phyloP scores from a whole-genome alignment of 53 echinoderm and acorn worm species.

The Echinarachnius parma region DNA sequence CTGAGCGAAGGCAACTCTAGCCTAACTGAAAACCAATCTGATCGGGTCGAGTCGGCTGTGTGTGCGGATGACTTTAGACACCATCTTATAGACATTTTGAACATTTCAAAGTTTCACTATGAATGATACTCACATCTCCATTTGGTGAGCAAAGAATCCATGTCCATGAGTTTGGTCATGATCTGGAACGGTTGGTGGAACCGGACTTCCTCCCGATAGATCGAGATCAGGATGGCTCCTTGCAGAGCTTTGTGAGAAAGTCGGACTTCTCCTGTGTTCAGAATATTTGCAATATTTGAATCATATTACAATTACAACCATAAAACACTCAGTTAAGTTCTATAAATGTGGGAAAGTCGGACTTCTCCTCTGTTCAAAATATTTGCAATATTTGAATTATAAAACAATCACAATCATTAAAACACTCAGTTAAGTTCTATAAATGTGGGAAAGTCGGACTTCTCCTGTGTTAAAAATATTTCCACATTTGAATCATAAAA shows the following conservation, averaged over 20 bases:
- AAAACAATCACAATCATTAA: too few relatives aligned
- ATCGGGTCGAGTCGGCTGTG: too few relatives aligned
- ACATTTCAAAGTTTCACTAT: too few relatives aligned
- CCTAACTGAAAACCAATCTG: too few relatives aligned
- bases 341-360: constrained; percentile 81
- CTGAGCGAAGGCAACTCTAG: too few relatives aligned
- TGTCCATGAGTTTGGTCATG: constrained; percentile 81
- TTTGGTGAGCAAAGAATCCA: constrained; percentile 85
- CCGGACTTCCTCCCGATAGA: constrained; percentile 86
- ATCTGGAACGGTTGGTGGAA: constrained; percentile 95
- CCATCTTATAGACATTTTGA: too few relatives aligned
- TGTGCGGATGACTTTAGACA: too few relatives aligned
- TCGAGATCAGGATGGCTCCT: constrained; percentile 93
- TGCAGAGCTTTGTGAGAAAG: constrained; percentile 91
- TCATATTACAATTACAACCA: too few relatives aligned
- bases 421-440: too few relatives aligned
- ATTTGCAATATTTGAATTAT: background rate
- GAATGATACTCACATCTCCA: constrained; percentile 99
- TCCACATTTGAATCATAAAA: background rate
- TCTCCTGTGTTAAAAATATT: constrained; percentile 56
- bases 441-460: constrained; percentile 78
- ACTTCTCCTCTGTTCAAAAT: constrained; percentile 63
- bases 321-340: too few relatives aligned
- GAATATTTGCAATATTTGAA: background rate
- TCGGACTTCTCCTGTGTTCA: constrained; percentile 71